Evolutionary conservation across 2,797 vertebrate species (phyloP).

Genomic region (Denticeps clupeoides): DNA sequence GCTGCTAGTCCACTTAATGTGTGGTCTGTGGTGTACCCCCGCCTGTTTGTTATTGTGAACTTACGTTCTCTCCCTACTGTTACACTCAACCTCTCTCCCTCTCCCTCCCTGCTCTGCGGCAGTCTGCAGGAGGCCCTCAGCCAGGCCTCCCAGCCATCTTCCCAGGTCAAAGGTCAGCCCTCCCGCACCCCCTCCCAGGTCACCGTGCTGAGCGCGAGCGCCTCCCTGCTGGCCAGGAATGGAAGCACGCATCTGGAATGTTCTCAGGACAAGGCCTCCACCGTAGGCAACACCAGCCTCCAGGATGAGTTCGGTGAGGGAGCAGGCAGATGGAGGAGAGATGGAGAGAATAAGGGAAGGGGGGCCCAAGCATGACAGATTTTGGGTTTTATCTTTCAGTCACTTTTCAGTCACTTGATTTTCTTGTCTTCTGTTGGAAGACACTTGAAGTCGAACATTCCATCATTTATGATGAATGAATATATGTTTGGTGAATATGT

Average conservation of each 20-base stretch:
- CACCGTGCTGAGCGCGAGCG: slow-evolving; percentile 86
- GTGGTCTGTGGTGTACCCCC: too few relatives aligned
- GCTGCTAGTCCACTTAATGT: too few relatives aligned
- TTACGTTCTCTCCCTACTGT: slow-evolving; percentile 18
- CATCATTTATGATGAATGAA: too few relatives aligned
- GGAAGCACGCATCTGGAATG: slow-evolving; percentile 95
- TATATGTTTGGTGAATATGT: too few relatives aligned
- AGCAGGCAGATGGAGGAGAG: not conserved
- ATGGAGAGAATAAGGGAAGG: not conserved
- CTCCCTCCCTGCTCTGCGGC: slow-evolving; percentile 54
- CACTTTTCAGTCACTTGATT: too few relatives aligned
- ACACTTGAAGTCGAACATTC: too few relatives aligned
- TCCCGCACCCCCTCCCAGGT: slow-evolving; percentile 87
- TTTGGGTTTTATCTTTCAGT: too few relatives aligned
- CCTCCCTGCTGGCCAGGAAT: slow-evolving; percentile 99
- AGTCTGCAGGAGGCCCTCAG: slow-evolving; percentile 97
- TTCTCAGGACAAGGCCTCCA: slow-evolving; percentile 88
- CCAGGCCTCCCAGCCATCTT: slow-evolving; percentile 86
- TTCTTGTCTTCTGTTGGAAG: too few relatives aligned
- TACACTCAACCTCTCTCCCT: slow-evolving; percentile 5
- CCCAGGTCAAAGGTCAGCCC: slow-evolving; percentile 85
- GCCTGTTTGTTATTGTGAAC: too few relatives aligned
- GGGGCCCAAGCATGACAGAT: too few relatives aligned
- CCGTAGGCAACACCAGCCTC: slow-evolving; percentile 85
- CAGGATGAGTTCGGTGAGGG: slow-evolving; percentile 88